Conservation (phyloP, 2,888 invertebrate species). For the Trachelus stipa region DNA sequence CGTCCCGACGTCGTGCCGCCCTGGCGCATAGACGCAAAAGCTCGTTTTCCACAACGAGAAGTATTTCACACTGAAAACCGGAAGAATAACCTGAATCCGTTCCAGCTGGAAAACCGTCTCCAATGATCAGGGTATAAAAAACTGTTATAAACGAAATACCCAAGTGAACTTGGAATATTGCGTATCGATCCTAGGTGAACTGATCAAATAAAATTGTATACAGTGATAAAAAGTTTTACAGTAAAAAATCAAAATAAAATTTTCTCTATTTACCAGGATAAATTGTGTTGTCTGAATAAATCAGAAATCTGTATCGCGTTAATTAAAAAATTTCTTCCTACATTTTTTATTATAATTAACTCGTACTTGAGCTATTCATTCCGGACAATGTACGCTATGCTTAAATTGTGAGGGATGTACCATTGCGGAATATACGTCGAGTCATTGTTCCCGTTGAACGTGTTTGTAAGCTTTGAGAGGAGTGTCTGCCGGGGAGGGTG, state of each 20-base stretch:
- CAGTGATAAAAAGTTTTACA: not conserved
- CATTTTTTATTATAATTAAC: not conserved
- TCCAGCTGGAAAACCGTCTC: conserved; percentile 22
- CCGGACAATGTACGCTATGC: too few relatives aligned
- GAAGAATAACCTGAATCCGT: conserved; percentile 35
- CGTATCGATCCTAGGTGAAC: not conserved
- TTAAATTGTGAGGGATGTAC: conserved; percentile 51
- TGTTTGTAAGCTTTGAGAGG: conserved; percentile 32
- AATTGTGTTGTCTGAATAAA: not conserved
- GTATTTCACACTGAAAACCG: conserved; percentile 32
- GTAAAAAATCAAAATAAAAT: not conserved
- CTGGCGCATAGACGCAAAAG: conserved; percentile 12
- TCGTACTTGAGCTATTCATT: too few relatives aligned
- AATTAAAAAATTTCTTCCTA: not conserved
- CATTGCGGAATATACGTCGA: conserved; percentile 34
- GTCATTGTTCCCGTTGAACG: conserved; percentile 36
- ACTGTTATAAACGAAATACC: not conserved
- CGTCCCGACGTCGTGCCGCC: conserved; percentile 21
- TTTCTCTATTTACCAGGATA: not conserved
- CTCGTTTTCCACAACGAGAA: conserved; percentile 13
- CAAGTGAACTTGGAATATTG: not conserved
- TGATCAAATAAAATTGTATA: not conserved
- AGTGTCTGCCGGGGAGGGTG: conserved; percentile 2
- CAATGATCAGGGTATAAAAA: not conserved
- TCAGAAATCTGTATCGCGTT: not conserved